These are phyloP conservation scores for Poecilia picta DNA, from an alignment of 2,797 vertebrate genomes.

Conservation along the genomic window DNA sequence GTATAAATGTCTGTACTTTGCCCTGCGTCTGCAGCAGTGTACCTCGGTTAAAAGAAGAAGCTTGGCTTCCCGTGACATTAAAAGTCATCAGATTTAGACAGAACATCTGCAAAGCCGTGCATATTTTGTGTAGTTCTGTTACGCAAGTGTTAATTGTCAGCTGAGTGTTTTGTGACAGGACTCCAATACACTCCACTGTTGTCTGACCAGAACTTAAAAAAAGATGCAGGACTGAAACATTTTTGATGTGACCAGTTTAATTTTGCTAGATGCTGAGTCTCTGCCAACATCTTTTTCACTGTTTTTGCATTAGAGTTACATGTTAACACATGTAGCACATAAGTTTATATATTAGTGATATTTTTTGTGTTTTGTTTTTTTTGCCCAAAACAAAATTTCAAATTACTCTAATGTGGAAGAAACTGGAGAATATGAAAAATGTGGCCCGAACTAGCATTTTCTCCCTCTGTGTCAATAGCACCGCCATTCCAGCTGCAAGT, in stretches of 20 bases:
- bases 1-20: conserved; percentile 60
- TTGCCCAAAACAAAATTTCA: not conserved
- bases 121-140: conserved; percentile 17
- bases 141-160: conserved; percentile 40
- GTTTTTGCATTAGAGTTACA: not conserved
- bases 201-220: conserved; percentile 7
- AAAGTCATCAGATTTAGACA: conserved; percentile 33
- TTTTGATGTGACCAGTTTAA: conserved; percentile 10
- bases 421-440: not conserved
- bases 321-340: no score
- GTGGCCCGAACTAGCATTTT: not conserved
- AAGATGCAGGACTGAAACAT: conserved; percentile 22
- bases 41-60: conserved; percentile 47
- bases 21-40: conserved; percentile 52
- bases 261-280: conserved; percentile 29
- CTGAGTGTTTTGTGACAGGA: conserved; percentile 21
- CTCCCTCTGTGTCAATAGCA: not conserved
- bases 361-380: not conserved
- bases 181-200: conserved; percentile 5
- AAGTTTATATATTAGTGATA: no score
- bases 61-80: conserved; percentile 51
- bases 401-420: not conserved
- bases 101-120: conserved; percentile 29
- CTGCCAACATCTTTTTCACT: not conserved
- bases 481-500: not conserved